A percentile compares a stretch with the other conserved stretches of the same genome.
These are phyloP conservation scores for Apodemus agrarius DNA, from an alignment of 2,797 vertebrate species.

Conservation along the genomic window DNA sequence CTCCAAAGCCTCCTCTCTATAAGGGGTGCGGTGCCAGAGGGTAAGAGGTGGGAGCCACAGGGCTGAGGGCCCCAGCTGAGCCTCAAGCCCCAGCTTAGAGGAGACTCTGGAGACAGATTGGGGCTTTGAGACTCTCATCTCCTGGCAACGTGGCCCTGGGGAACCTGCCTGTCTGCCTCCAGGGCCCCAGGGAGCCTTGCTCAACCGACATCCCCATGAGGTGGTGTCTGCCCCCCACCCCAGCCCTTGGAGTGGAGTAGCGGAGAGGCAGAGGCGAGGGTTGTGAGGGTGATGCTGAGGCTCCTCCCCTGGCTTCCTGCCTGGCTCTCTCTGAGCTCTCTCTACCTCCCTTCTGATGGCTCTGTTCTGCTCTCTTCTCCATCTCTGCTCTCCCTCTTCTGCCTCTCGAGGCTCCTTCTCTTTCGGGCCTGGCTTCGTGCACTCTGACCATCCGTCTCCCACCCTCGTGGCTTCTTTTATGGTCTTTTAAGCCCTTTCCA, in stretches of 20 bases:
- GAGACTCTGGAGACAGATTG: slow-evolving; percentile 41
- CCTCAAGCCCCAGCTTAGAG: neutral
- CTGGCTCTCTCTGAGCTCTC: neutral
- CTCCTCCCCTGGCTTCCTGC: neutral
- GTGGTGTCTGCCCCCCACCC: neutral
- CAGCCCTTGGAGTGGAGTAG: neutral
- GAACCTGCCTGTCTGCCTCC: slow-evolving; percentile 69
- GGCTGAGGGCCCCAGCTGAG: neutral
- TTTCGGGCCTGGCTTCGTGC: neutral
- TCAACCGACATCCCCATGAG: slow-evolving; percentile 29
- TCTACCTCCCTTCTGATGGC: neutral
- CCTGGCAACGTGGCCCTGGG: slow-evolving; percentile 68
- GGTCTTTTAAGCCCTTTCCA: neutral
- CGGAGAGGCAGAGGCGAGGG: accelerated
- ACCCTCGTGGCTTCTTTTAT: neutral
- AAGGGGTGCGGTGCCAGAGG: neutral
- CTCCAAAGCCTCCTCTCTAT: neutral
- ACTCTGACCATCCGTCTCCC: neutral
- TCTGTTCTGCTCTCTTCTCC: neutral
- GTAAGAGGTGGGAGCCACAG: neutral
- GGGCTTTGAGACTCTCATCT: neutral
- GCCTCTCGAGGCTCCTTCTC: neutral
- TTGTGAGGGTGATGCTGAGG: neutral
- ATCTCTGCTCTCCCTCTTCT: neutral
- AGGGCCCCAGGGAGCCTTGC: neutral